Conservation (phyloP, 2,113 vertebrate genomes). For the Zapornia atra region DNA sequence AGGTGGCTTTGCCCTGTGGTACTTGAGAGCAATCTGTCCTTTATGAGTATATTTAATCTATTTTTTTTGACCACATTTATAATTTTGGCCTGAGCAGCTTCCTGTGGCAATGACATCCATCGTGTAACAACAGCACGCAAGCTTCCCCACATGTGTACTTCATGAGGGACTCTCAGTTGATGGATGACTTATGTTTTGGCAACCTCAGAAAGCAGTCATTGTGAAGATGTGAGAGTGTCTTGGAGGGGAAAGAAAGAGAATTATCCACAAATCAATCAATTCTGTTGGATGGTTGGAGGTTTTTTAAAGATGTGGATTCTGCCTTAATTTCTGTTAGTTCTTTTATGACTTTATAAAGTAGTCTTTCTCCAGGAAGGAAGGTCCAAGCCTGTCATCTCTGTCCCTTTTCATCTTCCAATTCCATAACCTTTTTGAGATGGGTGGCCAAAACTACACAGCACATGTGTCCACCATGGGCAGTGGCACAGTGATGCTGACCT, state of each 20-base stretch:
- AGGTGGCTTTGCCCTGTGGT: background rate
- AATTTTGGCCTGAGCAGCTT: background rate
- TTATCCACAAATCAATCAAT: background rate
- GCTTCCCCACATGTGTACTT: background rate
- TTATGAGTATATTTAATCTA: background rate
- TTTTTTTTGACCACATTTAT: background rate
- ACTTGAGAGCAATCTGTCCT: background rate
- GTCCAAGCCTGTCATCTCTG: background rate
- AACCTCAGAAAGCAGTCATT: background rate
- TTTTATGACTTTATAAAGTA: background rate
- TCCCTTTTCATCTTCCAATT: background rate
- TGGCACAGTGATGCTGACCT: background rate
- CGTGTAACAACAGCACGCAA: background rate
- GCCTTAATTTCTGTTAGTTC: background rate
- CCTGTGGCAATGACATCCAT: background rate
- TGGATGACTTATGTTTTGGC: conserved; percentile 22
- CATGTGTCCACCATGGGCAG: background rate
- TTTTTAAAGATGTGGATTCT: background rate
- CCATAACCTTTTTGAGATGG: background rate
- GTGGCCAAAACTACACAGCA: background rate
- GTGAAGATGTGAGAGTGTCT: background rate
- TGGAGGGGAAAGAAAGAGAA: background rate
- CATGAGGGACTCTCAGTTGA: background rate
- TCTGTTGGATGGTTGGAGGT: background rate
- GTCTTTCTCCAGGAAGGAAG: background rate